A percentile compares a stretch with the other conserved stretches of the same genome.
These are phyloP conservation scores for Lasioglossum vierecki DNA, from an alignment of 2,888 invertebrate genomes.

Conservation along the genomic window DNA sequence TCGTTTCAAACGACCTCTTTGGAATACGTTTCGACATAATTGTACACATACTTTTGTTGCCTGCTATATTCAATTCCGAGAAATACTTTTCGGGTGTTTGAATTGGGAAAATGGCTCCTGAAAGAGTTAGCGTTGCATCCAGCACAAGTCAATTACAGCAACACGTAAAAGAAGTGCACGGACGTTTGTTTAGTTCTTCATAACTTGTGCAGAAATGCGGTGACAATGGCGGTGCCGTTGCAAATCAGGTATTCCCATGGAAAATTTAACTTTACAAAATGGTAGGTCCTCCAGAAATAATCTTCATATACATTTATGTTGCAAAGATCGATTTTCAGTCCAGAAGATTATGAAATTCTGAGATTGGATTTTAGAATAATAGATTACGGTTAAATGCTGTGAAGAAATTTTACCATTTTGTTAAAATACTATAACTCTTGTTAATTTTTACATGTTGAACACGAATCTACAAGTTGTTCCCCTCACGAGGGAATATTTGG, in stretches of 20 bases:
- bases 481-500: too few relatives aligned
- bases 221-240: neutral
- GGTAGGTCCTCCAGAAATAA: neutral
- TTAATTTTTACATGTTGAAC: neutral
- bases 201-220: neutral
- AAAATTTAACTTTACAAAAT: neutral
- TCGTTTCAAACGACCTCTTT: neutral
- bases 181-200: neutral
- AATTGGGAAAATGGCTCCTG: neutral
- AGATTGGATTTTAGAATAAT: neutral
- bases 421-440: neutral
- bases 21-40: neutral
- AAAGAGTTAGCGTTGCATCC: neutral
- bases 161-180: neutral
- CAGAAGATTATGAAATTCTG: neutral
- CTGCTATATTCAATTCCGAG: neutral
- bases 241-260: neutral
- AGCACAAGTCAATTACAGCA: constrained; percentile 25
- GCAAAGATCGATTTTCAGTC: neutral
- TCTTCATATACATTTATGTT: neutral
- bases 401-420: neutral
- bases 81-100: neutral
- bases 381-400: neutral
- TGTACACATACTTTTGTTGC: neutral
- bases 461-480: neutral